These are phyloP conservation scores for Protosalanx chinensis DNA, from an alignment of 2,797 vertebrate genomes.

Conservation along the genomic window DNA sequence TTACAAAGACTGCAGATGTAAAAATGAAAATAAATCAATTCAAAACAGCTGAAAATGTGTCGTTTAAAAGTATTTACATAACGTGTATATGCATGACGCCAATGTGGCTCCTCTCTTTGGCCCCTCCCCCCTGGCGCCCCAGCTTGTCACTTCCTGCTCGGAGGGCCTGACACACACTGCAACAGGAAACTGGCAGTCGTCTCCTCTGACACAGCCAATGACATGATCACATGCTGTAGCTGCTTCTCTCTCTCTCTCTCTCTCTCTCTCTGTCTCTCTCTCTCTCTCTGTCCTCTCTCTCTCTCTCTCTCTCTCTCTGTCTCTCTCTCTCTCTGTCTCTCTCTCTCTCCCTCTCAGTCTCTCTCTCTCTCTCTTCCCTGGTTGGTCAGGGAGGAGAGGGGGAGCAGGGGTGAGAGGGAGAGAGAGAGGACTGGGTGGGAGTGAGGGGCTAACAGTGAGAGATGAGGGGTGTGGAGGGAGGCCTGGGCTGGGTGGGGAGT, in stretches of 20 bases:
- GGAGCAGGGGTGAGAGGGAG: not conserved
- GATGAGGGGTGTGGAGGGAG: not conserved
- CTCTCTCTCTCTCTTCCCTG: too few relatives aligned
- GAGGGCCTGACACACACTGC: constrained; percentile 60
- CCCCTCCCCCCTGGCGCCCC: constrained; percentile 54
- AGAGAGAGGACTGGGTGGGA: not conserved
- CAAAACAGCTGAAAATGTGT: too few relatives aligned
- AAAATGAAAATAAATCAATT: too few relatives aligned
- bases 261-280: too few relatives aligned
- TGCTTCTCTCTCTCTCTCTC: constrained; percentile 53
- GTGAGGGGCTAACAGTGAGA: not conserved
- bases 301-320: too few relatives aligned
- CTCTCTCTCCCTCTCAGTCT: too few relatives aligned
- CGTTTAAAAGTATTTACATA: too few relatives aligned
- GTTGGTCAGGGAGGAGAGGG: too few relatives aligned
- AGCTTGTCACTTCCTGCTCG: constrained; percentile 64
- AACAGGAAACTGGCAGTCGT: constrained; percentile 57
- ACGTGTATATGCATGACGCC: too few relatives aligned
- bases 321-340: too few relatives aligned
- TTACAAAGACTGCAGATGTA: too few relatives aligned
- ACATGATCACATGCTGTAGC: constrained; percentile 41
- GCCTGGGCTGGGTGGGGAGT: constrained; percentile 71
- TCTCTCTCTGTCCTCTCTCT: too few relatives aligned
- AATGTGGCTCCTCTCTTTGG: constrained; percentile 36
- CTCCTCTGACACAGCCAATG: constrained; percentile 50